These are phyloP conservation scores for Drosophila lowei DNA, from an alignment of 1,140 invertebrate genomes.

Conservation along the genomic window DNA sequence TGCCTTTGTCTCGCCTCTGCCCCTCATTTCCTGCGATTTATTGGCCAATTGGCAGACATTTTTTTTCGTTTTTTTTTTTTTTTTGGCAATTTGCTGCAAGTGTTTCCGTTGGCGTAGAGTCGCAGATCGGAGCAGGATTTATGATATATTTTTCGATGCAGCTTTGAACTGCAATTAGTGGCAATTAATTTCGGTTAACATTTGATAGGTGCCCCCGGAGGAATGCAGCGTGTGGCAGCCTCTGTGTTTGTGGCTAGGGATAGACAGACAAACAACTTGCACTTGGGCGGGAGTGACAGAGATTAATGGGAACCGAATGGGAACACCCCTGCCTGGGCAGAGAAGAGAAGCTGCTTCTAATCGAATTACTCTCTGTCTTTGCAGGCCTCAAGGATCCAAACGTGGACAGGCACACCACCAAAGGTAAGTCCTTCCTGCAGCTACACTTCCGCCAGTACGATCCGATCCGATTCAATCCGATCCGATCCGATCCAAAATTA, in stretches of 20 bases:
- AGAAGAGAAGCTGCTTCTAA: neutral
- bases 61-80: neutral
- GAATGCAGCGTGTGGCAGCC: constrained; percentile 9
- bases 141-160: constrained; percentile 2
- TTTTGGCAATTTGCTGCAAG: constrained; percentile 1
- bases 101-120: neutral
- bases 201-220: constrained; percentile 46
- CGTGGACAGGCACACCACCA: constrained; percentile 73
- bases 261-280: constrained; percentile 30
- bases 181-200: constrained; percentile 74
- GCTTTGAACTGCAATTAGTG: constrained; percentile 50
- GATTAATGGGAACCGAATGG: constrained; percentile 43
- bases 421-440: constrained; percentile 61
- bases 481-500: constrained; percentile 36
- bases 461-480: neutral
- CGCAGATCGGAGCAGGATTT: neutral
- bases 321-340: too few relatives aligned
- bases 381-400: constrained; percentile 78
- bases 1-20: constrained; percentile 38
- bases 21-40: constrained; percentile 10
- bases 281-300: constrained; percentile 29
- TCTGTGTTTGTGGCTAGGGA: neutral
- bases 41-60: constrained; percentile 15
- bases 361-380: constrained; percentile 27
- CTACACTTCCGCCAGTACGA: too few relatives aligned